Evolutionary conservation across 2,888 invertebrate species (phyloP), one percentile per base, ranked within the genome.

Genomic region (Hemaris fuciformis): DNA sequence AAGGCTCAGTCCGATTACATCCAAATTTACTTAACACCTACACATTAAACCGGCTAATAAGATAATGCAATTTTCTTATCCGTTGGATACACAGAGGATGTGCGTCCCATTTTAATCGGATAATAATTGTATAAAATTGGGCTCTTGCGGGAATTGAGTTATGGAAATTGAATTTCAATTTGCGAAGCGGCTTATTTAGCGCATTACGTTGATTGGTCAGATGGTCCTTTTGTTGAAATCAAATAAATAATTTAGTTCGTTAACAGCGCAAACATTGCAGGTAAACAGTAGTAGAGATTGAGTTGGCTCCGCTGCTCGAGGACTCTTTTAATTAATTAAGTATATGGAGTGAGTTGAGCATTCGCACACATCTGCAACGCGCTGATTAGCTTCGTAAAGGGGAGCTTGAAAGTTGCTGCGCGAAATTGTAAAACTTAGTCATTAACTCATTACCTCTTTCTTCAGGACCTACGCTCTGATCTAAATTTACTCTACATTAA

Each of bases 11-110:
- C 79, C 86, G 91, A 92, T 93, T 91, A 93, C 91, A 91, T 83
- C 79, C 87, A 91, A 93, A 93, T 93, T 92, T 93, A 93, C 93
- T 93, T 92, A 93, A 91, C 93, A 91, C 91, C 86, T 84, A 87
- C 87, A 83, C 87, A 86, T 88, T 89, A 86, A 86, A 82, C 83
- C 81, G 79, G 80, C 80, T 90, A 89, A 91, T 91, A 85, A 89
- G 87, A 85, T 88, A 88, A 89, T 85, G 77, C 81, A 85, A 91
- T 91, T 89, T 84, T 81, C 88, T 86, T 85, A 87, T 88, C 85
- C 79, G 75, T 64, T 73, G 76, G 75, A 74, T 79, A 74, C 72
- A 62, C 65, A 61, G 57, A 63, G 72, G 74, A 75, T 74, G 75
- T 75, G 68, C 74, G 79, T 76, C 79, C 86, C 82, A 80, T 86